Evolutionary conservation across 2,888 invertebrate genomes (phyloP).

Genomic region (Tetheella fluctuosa): DNA sequence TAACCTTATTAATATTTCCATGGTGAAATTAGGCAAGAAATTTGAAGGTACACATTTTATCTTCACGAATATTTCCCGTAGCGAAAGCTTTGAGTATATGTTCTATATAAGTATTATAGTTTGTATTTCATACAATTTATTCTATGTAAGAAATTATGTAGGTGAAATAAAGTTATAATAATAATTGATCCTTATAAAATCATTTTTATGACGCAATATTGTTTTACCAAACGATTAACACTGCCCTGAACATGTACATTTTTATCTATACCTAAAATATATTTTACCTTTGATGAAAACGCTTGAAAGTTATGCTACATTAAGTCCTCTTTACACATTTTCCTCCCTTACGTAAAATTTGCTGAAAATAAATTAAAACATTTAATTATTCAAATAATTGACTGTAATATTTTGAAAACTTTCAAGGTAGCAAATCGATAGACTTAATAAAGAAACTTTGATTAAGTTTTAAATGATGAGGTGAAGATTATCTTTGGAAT

Average conservation of each 20-base stretch:
- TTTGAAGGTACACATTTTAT: too few species aligned
- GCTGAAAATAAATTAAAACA: constrained; percentile 31
- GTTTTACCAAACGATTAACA: neutral
- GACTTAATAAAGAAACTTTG: neutral
- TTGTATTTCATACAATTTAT: too few species aligned
- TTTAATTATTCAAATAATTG: constrained; percentile 33
- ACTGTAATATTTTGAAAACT: constrained; percentile 17
- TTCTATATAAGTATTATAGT: too few species aligned
- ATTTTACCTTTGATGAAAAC: constrained; percentile 2
- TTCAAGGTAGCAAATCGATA: neutral
- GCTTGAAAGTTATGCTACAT: constrained; percentile 3
- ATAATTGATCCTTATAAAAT: neutral
- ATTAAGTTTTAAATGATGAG: neutral
- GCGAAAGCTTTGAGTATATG: too few species aligned
- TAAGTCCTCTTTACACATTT: constrained; percentile 11
- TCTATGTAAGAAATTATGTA: too few species aligned
- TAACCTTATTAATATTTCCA: too few species aligned
- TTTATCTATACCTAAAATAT: neutral
- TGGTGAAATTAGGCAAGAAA: too few species aligned
- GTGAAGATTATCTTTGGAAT: too few species aligned
- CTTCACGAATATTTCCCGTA: too few species aligned
- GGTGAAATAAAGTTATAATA: neutral
- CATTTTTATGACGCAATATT: neutral
- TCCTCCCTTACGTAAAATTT: constrained; percentile 20
- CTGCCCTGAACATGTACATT: neutral